Conservation (phyloP, 1,140 invertebrate species). For the Andricus grossulariae region DNA sequence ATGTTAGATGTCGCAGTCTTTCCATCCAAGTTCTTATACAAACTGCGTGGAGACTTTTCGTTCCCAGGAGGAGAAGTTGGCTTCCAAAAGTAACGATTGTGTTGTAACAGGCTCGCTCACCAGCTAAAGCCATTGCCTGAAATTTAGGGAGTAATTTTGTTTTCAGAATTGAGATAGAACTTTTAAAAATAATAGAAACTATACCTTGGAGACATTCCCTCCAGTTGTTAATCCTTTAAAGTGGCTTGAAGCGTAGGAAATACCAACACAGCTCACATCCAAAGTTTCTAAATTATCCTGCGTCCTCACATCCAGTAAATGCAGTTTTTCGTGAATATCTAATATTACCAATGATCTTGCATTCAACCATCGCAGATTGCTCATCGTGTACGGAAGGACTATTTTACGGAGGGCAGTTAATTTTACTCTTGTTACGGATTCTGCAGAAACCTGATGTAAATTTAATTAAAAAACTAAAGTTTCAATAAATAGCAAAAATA, state of each 20-base stretch:
- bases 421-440: conserved; percentile 75
- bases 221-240: conserved; percentile 91
- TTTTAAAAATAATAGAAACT: not conserved
- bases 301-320: conserved; percentile 91
- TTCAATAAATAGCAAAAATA: not conserved
- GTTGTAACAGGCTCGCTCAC: conserved; percentile 93
- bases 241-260: conserved; percentile 94
- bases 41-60: conserved; percentile 86
- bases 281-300: conserved; percentile 89
- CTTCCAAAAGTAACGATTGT: conserved; percentile 89
- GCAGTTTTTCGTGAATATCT: conserved; percentile 90
- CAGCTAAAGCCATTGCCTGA: conserved; percentile 86
- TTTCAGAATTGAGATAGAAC: conserved; percentile 22
- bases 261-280: conserved; percentile 88
- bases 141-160: conserved; percentile 40
- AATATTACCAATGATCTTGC: conserved; percentile 89
- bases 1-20: conserved; percentile 82
- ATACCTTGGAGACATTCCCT: conserved; percentile 83
- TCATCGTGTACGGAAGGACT: conserved; percentile 81
- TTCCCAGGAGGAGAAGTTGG: conserved; percentile 90
- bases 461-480: conserved; percentile 17
- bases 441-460: conserved; percentile 66
- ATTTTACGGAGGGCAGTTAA: conserved; percentile 83
- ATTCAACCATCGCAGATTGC: conserved; percentile 92
- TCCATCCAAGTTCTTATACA: conserved; percentile 90